phyloP scores from a whole-genome alignment of 2,797 vertebrate genomes.

The Notoglanidium macrostoma region DNA sequence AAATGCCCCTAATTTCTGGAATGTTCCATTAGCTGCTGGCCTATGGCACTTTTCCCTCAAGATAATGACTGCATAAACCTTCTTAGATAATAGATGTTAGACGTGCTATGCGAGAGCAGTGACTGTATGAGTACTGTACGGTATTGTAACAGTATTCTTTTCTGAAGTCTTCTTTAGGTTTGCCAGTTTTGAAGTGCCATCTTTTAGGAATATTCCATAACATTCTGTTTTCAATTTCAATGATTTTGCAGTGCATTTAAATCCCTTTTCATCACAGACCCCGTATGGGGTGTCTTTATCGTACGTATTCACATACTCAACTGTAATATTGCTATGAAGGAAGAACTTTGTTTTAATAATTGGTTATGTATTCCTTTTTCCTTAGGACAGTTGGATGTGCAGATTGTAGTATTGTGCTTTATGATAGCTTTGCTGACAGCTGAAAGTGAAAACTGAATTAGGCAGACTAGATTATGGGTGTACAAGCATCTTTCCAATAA shows the following conservation, averaged over 20 bases:
- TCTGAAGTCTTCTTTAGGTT: neutral
- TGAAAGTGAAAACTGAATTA: slow-evolving; percentile 44
- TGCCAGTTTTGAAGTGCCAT: neutral
- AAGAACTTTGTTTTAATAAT: slow-evolving; percentile 22
- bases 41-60: slow-evolving; percentile 50
- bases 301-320: slow-evolving; percentile 3
- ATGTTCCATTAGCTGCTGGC: slow-evolving; percentile 56
- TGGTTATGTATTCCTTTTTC: neutral
- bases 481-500: slow-evolving; percentile 29
- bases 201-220: slow-evolving; percentile 6
- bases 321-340: neutral
- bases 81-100: slow-evolving; percentile 47
- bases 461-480: slow-evolving; percentile 42
- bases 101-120: slow-evolving; percentile 33
- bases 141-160: slow-evolving; percentile 31
- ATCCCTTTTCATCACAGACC: neutral
- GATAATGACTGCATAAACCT: slow-evolving; percentile 55
- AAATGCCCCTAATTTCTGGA: slow-evolving; percentile 53
- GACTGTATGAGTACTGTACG: slow-evolving; percentile 27
- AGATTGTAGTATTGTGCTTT: slow-evolving; percentile 16
- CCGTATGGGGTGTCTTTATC: neutral
- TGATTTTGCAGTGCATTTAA: neutral
- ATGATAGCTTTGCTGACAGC: slow-evolving; percentile 21
- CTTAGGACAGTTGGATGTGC: slow-evolving; percentile 25
- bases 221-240: neutral